Evolutionary conservation across 2,888 invertebrate species (phyloP).

Genomic region (Pheosia gnoma): DNA sequence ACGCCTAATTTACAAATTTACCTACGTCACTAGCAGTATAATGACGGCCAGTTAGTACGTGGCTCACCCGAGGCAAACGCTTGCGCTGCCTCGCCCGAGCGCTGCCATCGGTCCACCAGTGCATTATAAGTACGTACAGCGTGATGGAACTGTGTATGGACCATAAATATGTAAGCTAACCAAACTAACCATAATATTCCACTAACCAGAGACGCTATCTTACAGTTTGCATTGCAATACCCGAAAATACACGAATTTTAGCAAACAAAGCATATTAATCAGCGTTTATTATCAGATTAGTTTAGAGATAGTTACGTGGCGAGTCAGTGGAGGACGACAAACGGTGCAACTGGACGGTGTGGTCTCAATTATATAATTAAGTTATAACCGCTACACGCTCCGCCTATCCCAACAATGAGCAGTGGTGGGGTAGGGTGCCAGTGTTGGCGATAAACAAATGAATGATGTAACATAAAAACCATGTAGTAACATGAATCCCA

Average conservation of each 20-base stretch:
- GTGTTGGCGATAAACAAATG: slow-evolving; percentile 16
- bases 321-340: slow-evolving; percentile 13
- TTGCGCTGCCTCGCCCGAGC: no score
- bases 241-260: slow-evolving; percentile 2
- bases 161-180: no score
- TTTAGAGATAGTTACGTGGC: slow-evolving; percentile 28
- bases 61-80: no score
- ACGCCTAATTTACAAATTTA: no score
- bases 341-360: slow-evolving; percentile 34
- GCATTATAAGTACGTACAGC: no score
- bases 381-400: slow-evolving; percentile 49
- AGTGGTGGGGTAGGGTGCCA: slow-evolving; percentile 19
- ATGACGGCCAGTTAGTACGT: no score
- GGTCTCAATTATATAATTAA: slow-evolving; percentile 54
- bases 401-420: slow-evolving; percentile 43
- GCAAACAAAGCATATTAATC: slow-evolving; percentile 18
- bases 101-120: no score
- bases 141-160: no score
- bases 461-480: neutral
- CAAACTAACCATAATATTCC: no score
- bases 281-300: slow-evolving; percentile 20
- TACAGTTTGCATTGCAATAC: neutral
- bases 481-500: neutral
- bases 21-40: no score
- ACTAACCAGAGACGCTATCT: neutral